Evolutionary conservation across 2,113 vertebrate genomes (phyloP), one percentile per base, ranked within the genome.

Genomic region (Cardinalis cardinalis): DNA sequence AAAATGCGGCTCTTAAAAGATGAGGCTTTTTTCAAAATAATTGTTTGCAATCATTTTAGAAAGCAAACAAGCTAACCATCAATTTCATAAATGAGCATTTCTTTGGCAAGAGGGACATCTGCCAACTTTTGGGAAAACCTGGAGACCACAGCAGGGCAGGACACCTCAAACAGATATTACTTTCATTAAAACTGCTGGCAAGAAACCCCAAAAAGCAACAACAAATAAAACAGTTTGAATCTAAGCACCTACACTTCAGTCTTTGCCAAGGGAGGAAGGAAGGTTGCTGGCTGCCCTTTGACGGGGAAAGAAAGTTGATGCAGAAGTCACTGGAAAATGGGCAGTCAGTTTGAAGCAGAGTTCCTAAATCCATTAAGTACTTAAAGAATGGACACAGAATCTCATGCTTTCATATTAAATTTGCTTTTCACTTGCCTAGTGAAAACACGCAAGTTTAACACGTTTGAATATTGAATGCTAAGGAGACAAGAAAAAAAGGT

Each of bases 1-100:
- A 82, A 63, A 79, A n/a, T 3, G n/a, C 64, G 88, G 61, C 40
- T 84, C 56, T 89, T 94, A 74, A 95, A 53, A 82, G 10, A 77
- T 43, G 34, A 88, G 51, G 58, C 28, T 64, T 64, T 82, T 95
- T 70, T 76, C 88, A 53, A 32, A 89, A 68, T 36, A 90, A 90
- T 13, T 71, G 24, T 32, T 18, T 43, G 41, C 41, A 43, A 43
- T 43, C 17, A 43, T 43, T 43, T 43, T 43, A 43, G 18, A 76
- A 93, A 94, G 14, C 12, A 86, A 92, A 49, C 25, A 82, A 91
- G 69, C 38, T 18, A 56, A 48, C 32, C 85, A 38, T 18, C 25
- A 46, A 15, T 40, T 73, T 84, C 7, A 3, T 14, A 75, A 61
- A 56, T 8, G 3, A 59, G 2, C 8, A 3, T 23, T 31, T 32